Evolutionary conservation across 2,113 vertebrate genomes (phyloP).

Genomic region (Onychorhynchus coronatus): DNA sequence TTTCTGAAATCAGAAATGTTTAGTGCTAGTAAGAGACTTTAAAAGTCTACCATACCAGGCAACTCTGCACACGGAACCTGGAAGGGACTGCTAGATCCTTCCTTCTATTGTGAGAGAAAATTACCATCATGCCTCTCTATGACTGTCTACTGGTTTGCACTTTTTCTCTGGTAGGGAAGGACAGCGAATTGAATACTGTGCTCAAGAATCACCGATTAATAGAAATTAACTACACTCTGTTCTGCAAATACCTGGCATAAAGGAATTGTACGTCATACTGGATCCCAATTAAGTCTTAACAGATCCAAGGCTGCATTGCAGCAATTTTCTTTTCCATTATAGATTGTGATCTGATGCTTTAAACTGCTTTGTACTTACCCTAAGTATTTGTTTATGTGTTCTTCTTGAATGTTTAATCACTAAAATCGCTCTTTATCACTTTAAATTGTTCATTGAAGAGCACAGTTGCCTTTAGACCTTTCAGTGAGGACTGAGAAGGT

Average conservation of each 20-base stretch:
- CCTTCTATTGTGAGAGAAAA: background rate
- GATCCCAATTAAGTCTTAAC: background rate
- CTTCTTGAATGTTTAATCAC: background rate
- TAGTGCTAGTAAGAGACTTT: background rate
- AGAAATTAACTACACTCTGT: background rate
- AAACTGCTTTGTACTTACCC: background rate
- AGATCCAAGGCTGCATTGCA: background rate
- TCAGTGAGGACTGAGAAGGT: background rate
- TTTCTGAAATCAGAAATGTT: background rate
- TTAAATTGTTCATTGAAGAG: background rate
- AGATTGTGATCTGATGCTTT: background rate
- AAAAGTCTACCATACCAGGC: background rate
- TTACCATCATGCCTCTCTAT: background rate
- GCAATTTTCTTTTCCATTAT: background rate
- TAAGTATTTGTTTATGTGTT: background rate
- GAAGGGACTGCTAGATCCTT: background rate
- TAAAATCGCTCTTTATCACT: background rate
- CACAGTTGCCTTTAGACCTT: background rate
- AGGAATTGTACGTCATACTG: background rate
- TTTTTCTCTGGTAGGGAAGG: background rate
- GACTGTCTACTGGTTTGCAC: background rate
- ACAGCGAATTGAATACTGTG: background rate
- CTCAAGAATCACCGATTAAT: fast-evolving
- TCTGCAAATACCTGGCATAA: background rate
- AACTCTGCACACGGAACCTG: background rate